Evolutionary conservation across 2,797 vertebrate genomes (phyloP).

Genomic region (Melanotaenia pygmaea): DNA sequence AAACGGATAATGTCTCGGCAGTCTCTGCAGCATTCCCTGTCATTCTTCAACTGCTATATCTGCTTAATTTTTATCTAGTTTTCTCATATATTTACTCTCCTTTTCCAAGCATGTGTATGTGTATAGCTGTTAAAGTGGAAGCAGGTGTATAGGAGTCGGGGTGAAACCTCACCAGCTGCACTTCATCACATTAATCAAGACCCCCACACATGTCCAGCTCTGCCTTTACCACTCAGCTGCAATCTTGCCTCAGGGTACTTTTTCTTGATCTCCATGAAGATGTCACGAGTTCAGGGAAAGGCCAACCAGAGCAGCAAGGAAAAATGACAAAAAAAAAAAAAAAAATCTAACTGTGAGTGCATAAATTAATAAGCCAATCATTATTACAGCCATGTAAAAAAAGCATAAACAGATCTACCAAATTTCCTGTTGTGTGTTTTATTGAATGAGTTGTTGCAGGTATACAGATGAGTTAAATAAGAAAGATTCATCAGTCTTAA

Average conservation of each 20-base stretch:
- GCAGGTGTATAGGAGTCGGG: background rate
- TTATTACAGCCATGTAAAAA: too few species aligned
- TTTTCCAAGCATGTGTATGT: background rate
- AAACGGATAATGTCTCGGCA: background rate
- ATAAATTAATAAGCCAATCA: too few species aligned
- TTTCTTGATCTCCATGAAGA: background rate
- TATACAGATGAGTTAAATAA: too few species aligned
- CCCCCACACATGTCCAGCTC: conserved; percentile 5
- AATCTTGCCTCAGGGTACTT: background rate
- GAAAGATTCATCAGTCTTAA: too few species aligned
- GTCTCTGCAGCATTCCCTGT: background rate
- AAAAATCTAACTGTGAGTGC: too few species aligned
- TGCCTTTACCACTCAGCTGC: background rate
- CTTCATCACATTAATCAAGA: conserved; percentile 2
- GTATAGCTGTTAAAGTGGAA: background rate
- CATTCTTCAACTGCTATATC: background rate
- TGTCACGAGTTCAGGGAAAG: background rate
- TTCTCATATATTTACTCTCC: background rate
- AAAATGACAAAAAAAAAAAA: too few species aligned
- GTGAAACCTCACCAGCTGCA: conserved; percentile 4
- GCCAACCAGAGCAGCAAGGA: background rate
- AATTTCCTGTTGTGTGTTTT: too few species aligned
- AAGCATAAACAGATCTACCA: too few species aligned
- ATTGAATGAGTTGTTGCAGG: too few species aligned
- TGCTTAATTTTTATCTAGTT: background rate